Conservation (phyloP, 2,113 vertebrate genomes). For the Harpagus bidentatus region DNA sequence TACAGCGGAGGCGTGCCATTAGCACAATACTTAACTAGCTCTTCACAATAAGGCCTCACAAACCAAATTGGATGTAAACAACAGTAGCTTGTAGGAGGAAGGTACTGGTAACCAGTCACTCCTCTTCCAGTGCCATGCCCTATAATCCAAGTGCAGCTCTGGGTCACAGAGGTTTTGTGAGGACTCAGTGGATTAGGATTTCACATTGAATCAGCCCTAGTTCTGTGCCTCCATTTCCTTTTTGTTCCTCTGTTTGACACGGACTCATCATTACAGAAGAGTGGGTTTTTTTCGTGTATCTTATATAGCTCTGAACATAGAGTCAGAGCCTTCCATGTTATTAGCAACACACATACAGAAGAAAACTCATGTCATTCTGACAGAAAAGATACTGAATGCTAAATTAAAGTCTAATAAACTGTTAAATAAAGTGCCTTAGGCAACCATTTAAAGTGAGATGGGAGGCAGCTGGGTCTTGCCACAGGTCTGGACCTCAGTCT, state of each 20-base stretch:
- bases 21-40: not conserved
- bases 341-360: not conserved
- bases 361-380: not conserved
- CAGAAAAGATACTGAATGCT: not conserved
- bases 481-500: not conserved
- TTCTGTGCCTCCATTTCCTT: not conserved
- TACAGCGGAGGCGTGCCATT: not conserved
- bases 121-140: not conserved
- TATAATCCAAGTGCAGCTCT: not conserved
- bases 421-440: not conserved
- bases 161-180: not conserved
- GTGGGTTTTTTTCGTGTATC: accelerated
- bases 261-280: not conserved
- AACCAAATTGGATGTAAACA: not conserved
- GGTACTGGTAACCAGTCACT: not conserved
- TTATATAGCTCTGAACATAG: not conserved
- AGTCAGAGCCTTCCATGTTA: not conserved
- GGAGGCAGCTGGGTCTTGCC: not conserved
- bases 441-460: not conserved
- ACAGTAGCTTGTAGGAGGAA: not conserved
- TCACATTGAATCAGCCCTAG: not conserved
- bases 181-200: not conserved
- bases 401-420: not conserved
- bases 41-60: not conserved
- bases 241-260: not conserved